These are phyloP conservation scores for Echinarachnius parma DNA, from an alignment of 53 echinoderm and acorn worm genomes.

Conservation along the genomic window DNA sequence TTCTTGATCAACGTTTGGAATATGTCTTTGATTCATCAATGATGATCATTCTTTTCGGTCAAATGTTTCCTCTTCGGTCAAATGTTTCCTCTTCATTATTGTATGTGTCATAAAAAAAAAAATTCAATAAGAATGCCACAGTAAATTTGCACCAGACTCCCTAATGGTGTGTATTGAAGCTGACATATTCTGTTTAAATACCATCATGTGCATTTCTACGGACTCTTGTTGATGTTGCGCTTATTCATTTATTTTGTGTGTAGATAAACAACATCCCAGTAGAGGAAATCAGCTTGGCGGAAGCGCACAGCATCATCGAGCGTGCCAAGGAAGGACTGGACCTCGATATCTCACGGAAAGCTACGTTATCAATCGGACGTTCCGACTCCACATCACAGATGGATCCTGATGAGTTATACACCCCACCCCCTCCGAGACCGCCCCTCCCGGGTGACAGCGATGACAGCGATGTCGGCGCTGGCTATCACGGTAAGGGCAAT, in stretches of 20 bases:
- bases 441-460: conserved; percentile 54
- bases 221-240: too few species aligned
- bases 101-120: not conserved
- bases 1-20: too few species aligned
- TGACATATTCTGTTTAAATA: too few species aligned
- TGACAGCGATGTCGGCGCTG: too few species aligned
- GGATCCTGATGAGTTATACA: not conserved
- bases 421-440: conserved; percentile 50
- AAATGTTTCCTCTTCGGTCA: too few species aligned
- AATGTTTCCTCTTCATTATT: too few species aligned
- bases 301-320: conserved; percentile 75
- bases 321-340: conserved; percentile 63
- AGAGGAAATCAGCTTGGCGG: conserved; percentile 74
- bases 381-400: conserved; percentile 27
- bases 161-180: too few species aligned
- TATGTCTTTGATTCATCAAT: too few species aligned
- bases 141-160: too few species aligned
- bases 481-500: not conserved
- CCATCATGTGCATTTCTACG: too few species aligned
- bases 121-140: not conserved
- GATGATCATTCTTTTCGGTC: too few species aligned
- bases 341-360: conserved; percentile 66
- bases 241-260: not conserved
- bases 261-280: conserved; percentile 86
- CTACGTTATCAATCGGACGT: conserved; percentile 33